Evolutionary conservation across 2,797 vertebrate genomes (phyloP), one percentile per base, ranked within the genome.

Genomic region (Galago senegalensis): DNA sequence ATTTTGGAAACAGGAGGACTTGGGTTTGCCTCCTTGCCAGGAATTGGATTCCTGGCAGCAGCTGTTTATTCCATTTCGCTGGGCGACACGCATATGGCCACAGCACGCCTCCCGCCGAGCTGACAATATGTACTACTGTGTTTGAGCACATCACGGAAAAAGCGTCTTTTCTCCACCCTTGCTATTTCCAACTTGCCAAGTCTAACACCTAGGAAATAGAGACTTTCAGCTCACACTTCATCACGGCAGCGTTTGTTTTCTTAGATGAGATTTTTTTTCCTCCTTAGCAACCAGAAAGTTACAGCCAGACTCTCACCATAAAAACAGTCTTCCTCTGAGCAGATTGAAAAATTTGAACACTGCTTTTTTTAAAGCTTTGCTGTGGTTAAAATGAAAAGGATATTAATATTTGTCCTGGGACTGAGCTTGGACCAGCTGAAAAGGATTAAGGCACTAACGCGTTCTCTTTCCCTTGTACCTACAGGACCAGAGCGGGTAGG

Each of bases 41-140:
- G 89, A 98, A 98, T 96, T 93, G 96, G 97, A 98, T 98, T 98
- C 98, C 96, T 97, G 97, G 96, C 92, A n/a, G 14, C 98, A 98
- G 98, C 98, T 98, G 98, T 98, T 98, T 98, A 97, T 98, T 97
- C 97, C 97, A 98, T 98, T 83, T 97, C 76, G 0, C 91, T 76
- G 90, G 49, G 92, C 76, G 92, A 95, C 37, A 72, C 96, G 96
- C 97, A 87, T 95, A 98, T 97, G 95, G 93, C 98, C 97, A 76
- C 94, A 87, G 94, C 77, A 65, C 20, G 34, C 95, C 97, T 97
- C 97, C 98, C 82, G 97, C 97, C 49, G 98, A 97, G 98, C 76
- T 94, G 96, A 86, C 98, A 98, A 96, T 93, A 93, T 27, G 60
- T 88, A 89, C 96, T 81, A 93, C 97, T 97, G 98, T 96, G 98